Evolutionary conservation across 2,888 invertebrate species (phyloP).

Genomic region (Eupithecia pulchellata): DNA sequence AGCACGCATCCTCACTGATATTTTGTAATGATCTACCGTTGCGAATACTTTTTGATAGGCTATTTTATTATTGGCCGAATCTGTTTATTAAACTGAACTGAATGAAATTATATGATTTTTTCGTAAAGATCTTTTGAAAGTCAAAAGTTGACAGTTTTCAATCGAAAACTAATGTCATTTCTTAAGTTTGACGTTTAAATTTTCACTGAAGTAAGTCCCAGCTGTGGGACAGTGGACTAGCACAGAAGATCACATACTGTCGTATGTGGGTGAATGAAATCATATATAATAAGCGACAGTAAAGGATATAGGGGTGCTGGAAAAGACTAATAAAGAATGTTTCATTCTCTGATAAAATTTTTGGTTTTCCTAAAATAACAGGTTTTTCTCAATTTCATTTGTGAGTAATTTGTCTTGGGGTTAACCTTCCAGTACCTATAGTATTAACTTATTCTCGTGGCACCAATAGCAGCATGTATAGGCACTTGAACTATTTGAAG

Average conservation of each 20-base stretch:
- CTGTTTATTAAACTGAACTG: neutral
- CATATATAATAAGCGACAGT: constrained; percentile 24
- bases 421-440: neutral
- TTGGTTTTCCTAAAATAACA: neutral
- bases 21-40: neutral
- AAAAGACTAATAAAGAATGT: constrained; percentile 9
- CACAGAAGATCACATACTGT: constrained; percentile 12
- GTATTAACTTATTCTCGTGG: neutral
- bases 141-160: neutral
- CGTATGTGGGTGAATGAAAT: constrained; percentile 25
- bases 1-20: constrained; percentile 16
- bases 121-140: neutral
- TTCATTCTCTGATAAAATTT: neutral
- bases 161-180: neutral
- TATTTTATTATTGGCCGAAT: neutral
- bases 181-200: neutral
- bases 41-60: neutral
- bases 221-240: neutral
- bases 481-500: too few species aligned
- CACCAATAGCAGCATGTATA: too few species aligned
- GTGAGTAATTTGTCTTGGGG: neutral
- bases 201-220: neutral
- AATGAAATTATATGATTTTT: too few species aligned
- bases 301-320: constrained; percentile 28
- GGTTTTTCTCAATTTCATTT: neutral